These are phyloP conservation scores for Melanotaenia nigrans DNA, from an alignment of 2,797 vertebrate genomes.

Conservation along the genomic window DNA sequence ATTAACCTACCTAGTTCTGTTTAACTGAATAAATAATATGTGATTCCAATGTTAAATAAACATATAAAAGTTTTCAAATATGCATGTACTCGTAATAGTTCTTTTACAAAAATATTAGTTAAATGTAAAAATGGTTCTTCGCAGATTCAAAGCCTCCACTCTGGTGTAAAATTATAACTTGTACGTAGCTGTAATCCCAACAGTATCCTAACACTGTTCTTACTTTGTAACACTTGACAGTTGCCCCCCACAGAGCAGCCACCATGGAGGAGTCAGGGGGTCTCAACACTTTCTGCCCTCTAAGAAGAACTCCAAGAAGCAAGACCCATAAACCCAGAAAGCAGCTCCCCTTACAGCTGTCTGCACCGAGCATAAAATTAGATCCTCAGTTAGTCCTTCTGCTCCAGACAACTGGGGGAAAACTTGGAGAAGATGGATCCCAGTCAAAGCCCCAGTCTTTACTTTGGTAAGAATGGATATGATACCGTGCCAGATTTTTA, in stretches of 20 bases:
- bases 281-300: constrained; percentile 35
- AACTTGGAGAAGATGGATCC: constrained; percentile 55
- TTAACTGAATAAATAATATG: not conserved
- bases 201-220: not conserved
- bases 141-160: not conserved
- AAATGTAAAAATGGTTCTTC: not conserved
- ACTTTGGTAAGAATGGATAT: constrained; percentile 58
- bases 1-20: too few species aligned
- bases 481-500: not conserved
- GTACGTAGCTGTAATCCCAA: not conserved
- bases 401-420: constrained; percentile 28
- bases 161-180: not conserved
- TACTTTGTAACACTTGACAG: not conserved
- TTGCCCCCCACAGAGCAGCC: constrained; percentile 30
- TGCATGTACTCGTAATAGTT: too few species aligned
- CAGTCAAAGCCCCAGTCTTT: constrained; percentile 14
- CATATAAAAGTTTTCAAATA: too few species aligned
- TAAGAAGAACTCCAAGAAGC: constrained; percentile 44
- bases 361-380: constrained; percentile 62
- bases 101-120: too few species aligned
- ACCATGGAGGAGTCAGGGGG: constrained; percentile 34
- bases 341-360: constrained; percentile 75
- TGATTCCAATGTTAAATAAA: not conserved
- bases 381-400: constrained; percentile 45
- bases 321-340: constrained; percentile 51